Evolutionary conservation across 2,888 invertebrate species (phyloP).

Genomic region (Belgica antarctica): DNA sequence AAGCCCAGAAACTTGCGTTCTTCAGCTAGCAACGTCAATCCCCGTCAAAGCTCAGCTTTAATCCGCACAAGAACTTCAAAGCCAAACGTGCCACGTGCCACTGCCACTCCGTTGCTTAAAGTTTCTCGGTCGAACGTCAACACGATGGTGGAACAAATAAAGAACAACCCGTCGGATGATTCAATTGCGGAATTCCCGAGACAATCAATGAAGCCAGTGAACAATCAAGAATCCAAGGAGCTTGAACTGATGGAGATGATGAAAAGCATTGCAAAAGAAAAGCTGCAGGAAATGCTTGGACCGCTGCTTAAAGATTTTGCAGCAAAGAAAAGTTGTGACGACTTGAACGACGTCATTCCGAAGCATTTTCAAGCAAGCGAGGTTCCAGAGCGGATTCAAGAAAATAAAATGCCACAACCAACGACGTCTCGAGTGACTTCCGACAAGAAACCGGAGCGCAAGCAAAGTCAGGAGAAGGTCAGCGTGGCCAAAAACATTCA

Average conservation of each 20-base stretch:
- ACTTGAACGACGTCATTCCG: not conserved
- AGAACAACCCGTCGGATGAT: not conserved
- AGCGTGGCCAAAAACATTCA: not conserved
- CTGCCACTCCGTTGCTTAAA: not conserved
- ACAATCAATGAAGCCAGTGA: not conserved
- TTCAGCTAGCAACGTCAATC: not conserved
- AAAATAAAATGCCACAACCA: slow-evolving; percentile 39
- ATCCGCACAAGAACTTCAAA: not conserved
- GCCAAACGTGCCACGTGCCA: not conserved
- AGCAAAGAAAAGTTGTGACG: not conserved
- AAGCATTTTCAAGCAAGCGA: not conserved
- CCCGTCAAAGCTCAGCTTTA: not conserved
- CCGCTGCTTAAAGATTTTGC: slow-evolving; percentile 47
- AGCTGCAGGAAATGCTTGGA: slow-evolving; percentile 49
- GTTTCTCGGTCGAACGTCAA: not conserved
- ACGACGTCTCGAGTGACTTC: slow-evolving; percentile 21
- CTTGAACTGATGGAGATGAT: slow-evolving; percentile 48
- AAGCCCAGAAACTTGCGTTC: not conserved
- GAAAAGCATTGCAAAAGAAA: slow-evolving; percentile 49
- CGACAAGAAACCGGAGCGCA: not conserved
- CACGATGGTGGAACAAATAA: slow-evolving; percentile 10
- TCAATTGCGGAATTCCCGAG: not conserved
- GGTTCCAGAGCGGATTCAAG: not conserved
- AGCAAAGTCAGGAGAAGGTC: not conserved
- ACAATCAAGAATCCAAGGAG: not conserved